Base-by-base conservation (phyloP, 2,113 vertebrate species). In the Colius striatus region DNA sequence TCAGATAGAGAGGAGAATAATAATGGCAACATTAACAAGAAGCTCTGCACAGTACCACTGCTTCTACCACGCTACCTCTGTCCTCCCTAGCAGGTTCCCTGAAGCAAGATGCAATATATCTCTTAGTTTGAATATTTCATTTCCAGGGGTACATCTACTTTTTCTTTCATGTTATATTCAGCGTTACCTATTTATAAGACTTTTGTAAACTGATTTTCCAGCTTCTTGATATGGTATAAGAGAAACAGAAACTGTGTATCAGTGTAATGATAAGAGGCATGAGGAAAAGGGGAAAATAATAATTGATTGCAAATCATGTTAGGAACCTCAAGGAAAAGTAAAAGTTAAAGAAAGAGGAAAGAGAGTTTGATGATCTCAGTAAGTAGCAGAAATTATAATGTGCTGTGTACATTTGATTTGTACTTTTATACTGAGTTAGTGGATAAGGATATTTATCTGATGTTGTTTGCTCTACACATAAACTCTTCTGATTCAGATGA, bases 401-500 rank as follows among this genome's bases (percentile, higher is more conserved):
- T 78, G 70, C 70, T 45, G 16, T 81, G 68, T 92, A 47, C 48
- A 27, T 79, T 80, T 81, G 72, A 66, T 58, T 94, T 92, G 61
- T 71, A 87, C 60, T 92, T 91, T 93, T 89, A 82, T 68, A 87
- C 71, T 1, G 32, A 90, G 68, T 90, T 94, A 88, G 77, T 76
- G 84, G 83, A 30, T 80, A 91, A 83, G 91, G 82, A 57, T 94
- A 91, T 96, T 95, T 95, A 72, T 95, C 95, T 72, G 90, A 80
- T 84, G 81, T 43, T 91, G 92, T 95, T 96, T 95, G 84, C 96
- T 96, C 93, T 84, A 65, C 96, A 97, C 76, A 54, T 94, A 96
- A 96, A 93, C 91, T 95, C 92, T 95, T 97, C 97, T 97, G 97
- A 98, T 98, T 98, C 97, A 96, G 97, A 97, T 98, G 97, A 98